Conservation (phyloP, 2,888 invertebrate genomes). For the Helicoverpa assulta region DNA sequence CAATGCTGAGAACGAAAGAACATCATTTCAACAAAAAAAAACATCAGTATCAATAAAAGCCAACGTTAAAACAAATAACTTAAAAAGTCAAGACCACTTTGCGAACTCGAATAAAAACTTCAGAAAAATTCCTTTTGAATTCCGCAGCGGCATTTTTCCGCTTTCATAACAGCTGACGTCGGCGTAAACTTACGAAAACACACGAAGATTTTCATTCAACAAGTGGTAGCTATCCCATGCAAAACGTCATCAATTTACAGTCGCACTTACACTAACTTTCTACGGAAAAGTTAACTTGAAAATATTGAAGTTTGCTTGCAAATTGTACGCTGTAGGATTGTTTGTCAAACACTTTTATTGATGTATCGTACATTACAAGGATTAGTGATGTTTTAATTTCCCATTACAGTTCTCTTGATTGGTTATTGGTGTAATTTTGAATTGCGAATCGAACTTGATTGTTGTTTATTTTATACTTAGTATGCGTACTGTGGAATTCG, state of each 20-base stretch:
- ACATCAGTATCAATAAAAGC: not conserved
- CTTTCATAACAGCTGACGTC: slow-evolving; percentile 69
- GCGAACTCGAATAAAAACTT: slow-evolving; percentile 36
- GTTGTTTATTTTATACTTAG: slow-evolving; percentile 25
- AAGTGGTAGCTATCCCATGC: slow-evolving; percentile 79
- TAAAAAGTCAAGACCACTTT: slow-evolving; percentile 20
- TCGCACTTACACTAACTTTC: slow-evolving; percentile 62
- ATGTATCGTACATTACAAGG: slow-evolving; percentile 8
- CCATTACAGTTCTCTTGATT: slow-evolving; percentile 33
- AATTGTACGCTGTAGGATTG: slow-evolving; percentile 27
- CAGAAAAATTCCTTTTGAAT: slow-evolving; percentile 29
- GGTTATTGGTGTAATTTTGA: slow-evolving; percentile 25
- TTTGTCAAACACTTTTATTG: slow-evolving; percentile 39
- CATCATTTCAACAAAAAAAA: not conserved
- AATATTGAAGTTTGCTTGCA: slow-evolving; percentile 53
- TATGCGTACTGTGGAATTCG: slow-evolving; percentile 40
- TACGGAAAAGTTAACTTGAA: slow-evolving; percentile 49
- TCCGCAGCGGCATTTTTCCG: slow-evolving; percentile 73
- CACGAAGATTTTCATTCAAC: slow-evolving; percentile 86
- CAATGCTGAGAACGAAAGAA: not conserved
- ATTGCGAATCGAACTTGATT: slow-evolving; percentile 29
- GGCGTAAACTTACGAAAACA: slow-evolving; percentile 81
- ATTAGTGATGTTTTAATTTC: slow-evolving; percentile 29
- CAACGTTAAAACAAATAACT: not conserved
- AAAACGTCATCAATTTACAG: slow-evolving; percentile 71